Conservation (phyloP, 2,113 vertebrate genomes). For the Entelurus aequoreus region DNA sequence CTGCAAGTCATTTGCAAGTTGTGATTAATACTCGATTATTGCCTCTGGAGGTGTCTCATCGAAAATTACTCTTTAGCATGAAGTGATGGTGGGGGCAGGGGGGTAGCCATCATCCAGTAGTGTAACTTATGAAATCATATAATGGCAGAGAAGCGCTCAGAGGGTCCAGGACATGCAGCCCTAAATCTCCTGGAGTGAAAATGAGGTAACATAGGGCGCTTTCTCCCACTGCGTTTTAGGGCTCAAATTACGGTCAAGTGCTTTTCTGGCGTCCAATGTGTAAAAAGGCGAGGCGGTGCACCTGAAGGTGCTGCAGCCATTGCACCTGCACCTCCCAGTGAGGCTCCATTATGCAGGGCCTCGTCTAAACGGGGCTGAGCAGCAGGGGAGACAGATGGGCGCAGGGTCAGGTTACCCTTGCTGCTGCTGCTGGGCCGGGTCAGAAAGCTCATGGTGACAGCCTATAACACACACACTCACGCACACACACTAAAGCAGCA, state of each 20-base stretch:
- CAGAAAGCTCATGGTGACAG: conserved; percentile 61
- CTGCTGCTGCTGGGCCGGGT: conserved; percentile 55
- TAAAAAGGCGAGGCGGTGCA: conserved; percentile 37
- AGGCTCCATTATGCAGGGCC: conserved; percentile 55
- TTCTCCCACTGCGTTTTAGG: conserved; percentile 30
- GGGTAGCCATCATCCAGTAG: conserved; percentile 16
- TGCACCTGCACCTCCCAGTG: conserved; percentile 67
- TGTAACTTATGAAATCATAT: conserved; percentile 19
- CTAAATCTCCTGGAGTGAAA: conserved; percentile 19
- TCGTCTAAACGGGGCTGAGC: conserved; percentile 48
- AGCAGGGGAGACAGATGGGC: conserved; percentile 78
- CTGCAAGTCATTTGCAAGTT: conserved; percentile 10
- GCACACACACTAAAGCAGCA: conserved; percentile 6
- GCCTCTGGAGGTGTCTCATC: neutral
- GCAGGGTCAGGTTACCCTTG: conserved; percentile 75
- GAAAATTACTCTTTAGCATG: neutral
- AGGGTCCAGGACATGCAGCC: neutral
- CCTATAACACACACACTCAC: conserved; percentile 7
- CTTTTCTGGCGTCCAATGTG: conserved; percentile 42
- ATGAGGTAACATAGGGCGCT: conserved; percentile 45
- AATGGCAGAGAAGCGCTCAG: conserved; percentile 13
- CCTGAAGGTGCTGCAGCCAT: conserved; percentile 52
- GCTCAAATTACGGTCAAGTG: conserved; percentile 60
- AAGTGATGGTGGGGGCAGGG: conserved; percentile 18
- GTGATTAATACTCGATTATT: neutral